Base-by-base conservation (phyloP, 37 sponge, comb jelly and placozoan genomes). In the Tethya wilhelma region DNA sequence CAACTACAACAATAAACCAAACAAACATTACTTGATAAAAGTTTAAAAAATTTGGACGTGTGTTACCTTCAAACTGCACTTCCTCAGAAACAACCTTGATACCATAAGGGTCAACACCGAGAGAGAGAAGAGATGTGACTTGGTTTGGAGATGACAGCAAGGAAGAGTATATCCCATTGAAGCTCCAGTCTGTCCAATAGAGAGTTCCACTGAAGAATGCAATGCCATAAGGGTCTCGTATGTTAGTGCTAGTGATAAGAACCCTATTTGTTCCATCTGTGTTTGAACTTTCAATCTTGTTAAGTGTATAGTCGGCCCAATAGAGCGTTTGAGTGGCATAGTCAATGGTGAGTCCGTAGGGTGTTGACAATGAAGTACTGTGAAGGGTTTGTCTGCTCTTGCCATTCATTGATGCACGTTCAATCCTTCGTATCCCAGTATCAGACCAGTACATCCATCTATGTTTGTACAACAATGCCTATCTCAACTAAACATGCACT, bases 131-230 rank as follows among this genome's bases (percentile, higher is more conserved):
- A 33, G n/a, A 0, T 45, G 79, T 46, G 0, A 56, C 53, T 6
- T 49, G 59, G 40, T 31, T 44, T n/a, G 46, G 46, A 30, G n/a
- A 4, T 2, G 25, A 22, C 5, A 25, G 25, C 32, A 44, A 46
- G 25, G 71, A 33, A 4, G 62, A 40, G 53, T 44, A 63, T 9
- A 93, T 40, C 0, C 80, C 49, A 29, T 77, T 71, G 5, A 73
- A 31, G 2, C 19, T 43, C 83, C 83, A 89, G 49, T 93, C 94
- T 28, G 87, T 80, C 83, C 86, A 93, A 49, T 81, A 93, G 39
- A 90, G 64, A 0, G 30, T 34, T 37, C 82, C 73, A 32, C 59
- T 81, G 26, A 77, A 86, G 9, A 90, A 11, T 0, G 84, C 79
- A n/a, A 94, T 76, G 0, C 79, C 60, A 39, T 57, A 90, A 22